Evolutionary conservation across 2,888 invertebrate species (phyloP).

Genomic region (Synergus itoensis): DNA sequence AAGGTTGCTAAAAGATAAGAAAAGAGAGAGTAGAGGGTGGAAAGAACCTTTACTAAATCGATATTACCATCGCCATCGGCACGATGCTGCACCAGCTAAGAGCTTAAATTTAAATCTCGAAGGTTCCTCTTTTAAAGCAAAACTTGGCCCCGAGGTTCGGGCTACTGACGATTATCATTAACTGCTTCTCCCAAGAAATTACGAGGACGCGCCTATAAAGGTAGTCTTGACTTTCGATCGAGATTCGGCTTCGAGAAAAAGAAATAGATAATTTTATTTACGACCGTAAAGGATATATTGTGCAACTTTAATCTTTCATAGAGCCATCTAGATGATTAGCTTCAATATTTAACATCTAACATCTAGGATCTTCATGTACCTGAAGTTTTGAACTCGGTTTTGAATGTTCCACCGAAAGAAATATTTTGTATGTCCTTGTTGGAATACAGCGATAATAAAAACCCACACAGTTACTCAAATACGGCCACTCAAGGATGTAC

Average conservation of each 20-base stretch:
- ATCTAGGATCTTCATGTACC: too few species aligned
- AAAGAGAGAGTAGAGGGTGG: constrained; percentile 50
- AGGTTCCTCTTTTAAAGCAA: constrained; percentile 1
- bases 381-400: too few species aligned
- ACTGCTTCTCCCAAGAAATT: constrained; percentile 12
- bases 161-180: constrained; percentile 36
- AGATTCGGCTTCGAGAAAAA: neutral
- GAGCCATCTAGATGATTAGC: too few species aligned
- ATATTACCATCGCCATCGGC: constrained; percentile 67
- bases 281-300: constrained; percentile 10
- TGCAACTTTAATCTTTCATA: neutral
- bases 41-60: constrained; percentile 64
- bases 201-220: neutral
- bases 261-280: constrained; percentile 28
- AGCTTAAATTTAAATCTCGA: constrained; percentile 5
- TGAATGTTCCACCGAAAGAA: too few species aligned
- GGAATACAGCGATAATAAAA: too few species aligned
- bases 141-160: constrained; percentile 6
- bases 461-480: too few species aligned
- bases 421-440: too few species aligned
- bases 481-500: too few species aligned
- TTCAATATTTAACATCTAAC: too few species aligned
- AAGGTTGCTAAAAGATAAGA: constrained; percentile 43
- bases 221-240: neutral
- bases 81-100: constrained; percentile 20